Evolutionary conservation across 2,797 vertebrate genomes (phyloP), one percentile per base, ranked within the genome.

Genomic region (Pempheris klunzingeri): DNA sequence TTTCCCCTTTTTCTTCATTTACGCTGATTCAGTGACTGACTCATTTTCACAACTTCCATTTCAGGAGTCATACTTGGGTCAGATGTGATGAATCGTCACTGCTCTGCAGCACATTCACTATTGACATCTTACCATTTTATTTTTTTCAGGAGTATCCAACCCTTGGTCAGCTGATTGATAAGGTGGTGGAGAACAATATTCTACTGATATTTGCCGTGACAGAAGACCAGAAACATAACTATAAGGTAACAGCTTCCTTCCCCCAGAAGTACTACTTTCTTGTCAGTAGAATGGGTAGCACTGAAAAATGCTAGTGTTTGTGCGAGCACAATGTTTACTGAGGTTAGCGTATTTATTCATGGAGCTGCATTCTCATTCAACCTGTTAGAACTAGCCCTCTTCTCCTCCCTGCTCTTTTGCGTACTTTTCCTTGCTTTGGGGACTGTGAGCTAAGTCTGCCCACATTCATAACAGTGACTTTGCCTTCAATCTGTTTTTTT

Each of bases 121-220:
- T 3, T 77, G 1, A 41, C 18, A 50, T 69, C 76, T 74, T 24
- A 3, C 46, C 22, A 3, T 47, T 58, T 52, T 38, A 22, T 49
- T 17, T 7, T 20, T 36, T 24, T 44, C 60, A 99, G 98, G 98
- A 99, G 88, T 99, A 99, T 90, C 98, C 98, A 41, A 97, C 96
- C 57, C 95, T 99, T 30, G 98, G 97, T 61, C 98, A 99, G 91
- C 94, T 99, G 77, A 96, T 97, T 66, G 98, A 99, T 67, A 99
- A 99, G 82, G 92, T 99, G 32, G 96, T 98, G 69, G 97, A 99
- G 88, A 99, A 99, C 89, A 99, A 98, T n/a, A 94, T 99, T 91
- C 88, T 99, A 53, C 79, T 99, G 74, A 97, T 99, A 92, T 99
- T 99, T 85, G 98, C 98, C 44, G 98, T 99, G 81, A 99, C 97